These are phyloP conservation scores for Drosophila teissieri DNA, from an alignment of 1,140 invertebrate species.

Conservation along the genomic window DNA sequence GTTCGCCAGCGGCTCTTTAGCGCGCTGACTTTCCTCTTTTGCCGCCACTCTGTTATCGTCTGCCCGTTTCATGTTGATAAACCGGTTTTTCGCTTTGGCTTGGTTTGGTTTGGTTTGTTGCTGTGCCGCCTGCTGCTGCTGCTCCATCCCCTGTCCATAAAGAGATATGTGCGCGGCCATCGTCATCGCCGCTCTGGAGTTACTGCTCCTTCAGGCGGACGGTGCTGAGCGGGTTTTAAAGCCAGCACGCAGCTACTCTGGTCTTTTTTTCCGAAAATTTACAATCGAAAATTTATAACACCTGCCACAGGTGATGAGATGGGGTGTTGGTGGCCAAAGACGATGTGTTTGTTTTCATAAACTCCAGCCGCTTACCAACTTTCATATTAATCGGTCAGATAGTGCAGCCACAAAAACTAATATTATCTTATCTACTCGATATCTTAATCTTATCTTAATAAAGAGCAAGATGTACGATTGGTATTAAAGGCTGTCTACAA, in stretches of 20 bases:
- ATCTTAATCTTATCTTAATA: no score
- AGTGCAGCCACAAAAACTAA: no score
- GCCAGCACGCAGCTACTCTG: background rate
- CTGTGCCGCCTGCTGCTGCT: slow-evolving; percentile 46
- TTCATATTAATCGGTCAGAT: background rate
- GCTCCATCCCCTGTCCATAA: slow-evolving; percentile 45
- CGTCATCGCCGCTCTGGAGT: slow-evolving; percentile 40
- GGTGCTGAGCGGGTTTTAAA: slow-evolving; percentile 16
- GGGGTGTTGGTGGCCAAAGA: background rate
- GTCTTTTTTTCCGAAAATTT: background rate
- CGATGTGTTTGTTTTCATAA: background rate
- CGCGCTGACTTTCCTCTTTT: slow-evolving; percentile 32
- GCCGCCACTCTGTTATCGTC: slow-evolving; percentile 65
- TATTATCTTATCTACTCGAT: no score
- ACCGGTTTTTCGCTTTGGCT: slow-evolving; percentile 65
- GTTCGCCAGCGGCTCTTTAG: slow-evolving; percentile 49
- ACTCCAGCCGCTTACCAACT: background rate
- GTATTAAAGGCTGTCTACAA: no score
- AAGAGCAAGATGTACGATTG: no score
- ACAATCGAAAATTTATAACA: background rate
- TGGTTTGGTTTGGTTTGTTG: slow-evolving; percentile 53
- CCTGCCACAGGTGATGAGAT: background rate
- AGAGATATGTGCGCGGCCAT: slow-evolving; percentile 54
- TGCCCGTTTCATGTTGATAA: slow-evolving; percentile 66
- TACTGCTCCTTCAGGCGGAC: slow-evolving; percentile 12